A percentile compares a stretch with the other conserved stretches of the same genome.
phyloP scores from a whole-genome alignment of 2,113 vertebrate genomes.

The Tenebrosternarchus preto region DNA sequence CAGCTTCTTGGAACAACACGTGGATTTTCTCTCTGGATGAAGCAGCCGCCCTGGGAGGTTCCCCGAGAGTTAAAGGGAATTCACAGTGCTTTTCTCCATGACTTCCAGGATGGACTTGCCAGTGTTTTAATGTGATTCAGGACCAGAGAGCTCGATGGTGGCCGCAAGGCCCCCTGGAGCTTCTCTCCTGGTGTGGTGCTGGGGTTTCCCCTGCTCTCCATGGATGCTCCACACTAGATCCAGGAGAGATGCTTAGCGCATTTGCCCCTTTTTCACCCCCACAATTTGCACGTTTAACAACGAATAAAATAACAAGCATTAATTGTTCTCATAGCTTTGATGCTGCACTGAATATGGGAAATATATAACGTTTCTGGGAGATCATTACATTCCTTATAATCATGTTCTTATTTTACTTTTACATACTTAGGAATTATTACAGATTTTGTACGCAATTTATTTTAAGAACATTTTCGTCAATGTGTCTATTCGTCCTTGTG shows the following conservation, averaged over 20 bases:
- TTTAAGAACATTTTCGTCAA: too few relatives aligned
- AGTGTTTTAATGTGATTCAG: slow-evolving; percentile 50
- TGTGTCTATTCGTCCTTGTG: too few relatives aligned
- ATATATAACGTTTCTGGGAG: too few relatives aligned
- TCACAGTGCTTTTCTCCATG: slow-evolving; percentile 27
- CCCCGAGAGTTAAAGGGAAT: slow-evolving; percentile 42
- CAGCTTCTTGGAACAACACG: slow-evolving; percentile 37
- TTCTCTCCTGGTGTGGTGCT: slow-evolving; percentile 25
- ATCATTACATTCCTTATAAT: too few relatives aligned
- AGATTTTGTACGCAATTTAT: too few relatives aligned
- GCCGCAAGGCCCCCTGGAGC: slow-evolving; percentile 5
- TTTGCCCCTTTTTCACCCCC: background rate
- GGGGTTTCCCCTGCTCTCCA: slow-evolving; percentile 42
- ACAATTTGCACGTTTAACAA: background rate
- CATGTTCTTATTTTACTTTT: too few relatives aligned
- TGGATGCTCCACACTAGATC: slow-evolving; percentile 8
- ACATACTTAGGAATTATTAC: too few relatives aligned
- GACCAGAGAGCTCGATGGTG: slow-evolving; percentile 36
- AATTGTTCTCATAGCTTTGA: too few relatives aligned
- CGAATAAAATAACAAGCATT: too few relatives aligned
- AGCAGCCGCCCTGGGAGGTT: slow-evolving; percentile 31
- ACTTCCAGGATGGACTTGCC: slow-evolving; percentile 29
- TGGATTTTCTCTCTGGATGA: slow-evolving; percentile 24
- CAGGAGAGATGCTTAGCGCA: slow-evolving; percentile 24
- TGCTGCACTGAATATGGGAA: too few relatives aligned